phyloP scores from a whole-genome alignment of 2,113 vertebrate genomes.

The Antechinus flavipes region DNA sequence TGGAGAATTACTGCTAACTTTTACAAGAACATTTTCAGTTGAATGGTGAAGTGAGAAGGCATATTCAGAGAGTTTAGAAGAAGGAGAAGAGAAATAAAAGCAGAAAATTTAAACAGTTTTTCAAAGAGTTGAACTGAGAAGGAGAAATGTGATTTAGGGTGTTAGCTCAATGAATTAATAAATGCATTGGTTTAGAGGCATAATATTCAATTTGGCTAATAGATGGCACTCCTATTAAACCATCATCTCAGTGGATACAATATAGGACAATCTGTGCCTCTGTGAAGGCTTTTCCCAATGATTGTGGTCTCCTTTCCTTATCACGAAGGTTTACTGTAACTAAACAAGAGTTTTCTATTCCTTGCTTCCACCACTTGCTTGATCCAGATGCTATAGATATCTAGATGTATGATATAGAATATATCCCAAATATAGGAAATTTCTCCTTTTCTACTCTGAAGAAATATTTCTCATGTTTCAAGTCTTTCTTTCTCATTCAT shows the following conservation, averaged over 20 bases:
- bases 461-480: neutral
- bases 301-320: neutral
- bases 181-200: neutral
- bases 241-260: neutral
- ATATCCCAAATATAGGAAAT: neutral
- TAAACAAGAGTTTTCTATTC: neutral
- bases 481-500: neutral
- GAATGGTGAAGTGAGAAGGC: neutral
- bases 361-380: neutral
- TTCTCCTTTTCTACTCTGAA: neutral
- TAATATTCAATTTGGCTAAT: neutral
- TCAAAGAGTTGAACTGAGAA: neutral
- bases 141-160: neutral
- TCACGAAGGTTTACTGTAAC: neutral
- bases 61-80: neutral
- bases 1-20: neutral
- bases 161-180: neutral
- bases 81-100: neutral
- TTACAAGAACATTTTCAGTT: neutral
- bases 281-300: neutral
- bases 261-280: neutral
- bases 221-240: neutral
- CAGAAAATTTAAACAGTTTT: neutral
- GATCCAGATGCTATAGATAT: neutral
- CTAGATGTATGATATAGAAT: neutral